Evolutionary conservation across 2,888 invertebrate genomes (phyloP), one percentile per base, ranked within the genome.

Genomic region (Agonum fuliginosum): DNA sequence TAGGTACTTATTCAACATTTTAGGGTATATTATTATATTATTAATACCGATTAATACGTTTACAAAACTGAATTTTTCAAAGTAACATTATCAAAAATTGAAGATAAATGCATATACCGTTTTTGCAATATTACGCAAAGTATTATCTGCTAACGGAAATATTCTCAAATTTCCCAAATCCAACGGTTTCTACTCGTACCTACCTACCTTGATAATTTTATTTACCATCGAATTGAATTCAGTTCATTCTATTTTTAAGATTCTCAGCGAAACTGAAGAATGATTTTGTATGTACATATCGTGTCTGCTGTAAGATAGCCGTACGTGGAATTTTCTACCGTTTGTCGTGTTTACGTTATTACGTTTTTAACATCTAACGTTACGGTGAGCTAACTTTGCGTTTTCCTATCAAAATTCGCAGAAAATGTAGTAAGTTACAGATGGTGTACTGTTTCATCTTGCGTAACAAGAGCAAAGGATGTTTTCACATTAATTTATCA

Each of bases 281-380:
- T 22, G n/a, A 51, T 51, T 51, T 51, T 8, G 51, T 51, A 22
- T 51, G 51, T 51, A 51, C 14, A 14, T 5, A 19, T 2, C 20
- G 24, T 51, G 12, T n/a, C n/a, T n/a, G n/a, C n/a, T n/a, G 24
- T 22, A 51, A 12, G 12, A 2, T 43, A 12, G 43, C 3, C 43
- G 43, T 43, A 43, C 51, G 5, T n/a, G 22, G 51, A 51, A 51
- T 51, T 20, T 51, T 24, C 51, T 51, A 22, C 51, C 22, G 51
- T 22, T 51, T 51, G 51, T 51, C n/a, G n/a, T n/a, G n/a, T n/a
- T n/a, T n/a, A n/a, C n/a, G n/a, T n/a, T n/a, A n/a, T 22, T 51
- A 51, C 51, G 51, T n/a, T 24, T n/a, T n/a, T n/a, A n/a, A n/a
- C n/a, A n/a, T n/a, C 46, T 51, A 51, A 51, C 5, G 51, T 51